Base-by-base conservation (phyloP, 1,140 invertebrate species). In the Sarcophaga peregrina region DNA sequence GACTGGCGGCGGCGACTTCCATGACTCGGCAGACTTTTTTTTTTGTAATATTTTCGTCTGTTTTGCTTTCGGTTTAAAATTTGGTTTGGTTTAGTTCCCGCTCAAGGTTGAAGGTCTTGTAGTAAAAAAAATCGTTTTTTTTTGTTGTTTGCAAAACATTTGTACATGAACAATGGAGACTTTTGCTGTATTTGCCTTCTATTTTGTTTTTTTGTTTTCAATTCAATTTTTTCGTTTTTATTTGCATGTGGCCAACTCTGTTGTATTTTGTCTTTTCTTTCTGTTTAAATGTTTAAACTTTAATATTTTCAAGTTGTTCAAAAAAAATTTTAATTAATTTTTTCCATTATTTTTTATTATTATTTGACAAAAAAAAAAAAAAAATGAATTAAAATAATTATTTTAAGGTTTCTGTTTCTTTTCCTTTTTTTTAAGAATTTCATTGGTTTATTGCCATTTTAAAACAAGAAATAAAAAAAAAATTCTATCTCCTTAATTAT, bases 21-120 rank as follows among this genome's bases (percentile, higher is more conserved):
- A 68, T 68, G 62, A 68, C 62, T 68, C n/a, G 17, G 17, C 62
- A 20, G 62, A 9, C 20, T 68, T 11, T 62, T n/a, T 58, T 58
- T 58, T 58, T n/a, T 6, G 4, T 2, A 2, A 37, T 37, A 2
- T 37, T 37, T 37, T 37, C 4, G 25, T 37, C 25, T 37, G 25
- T 37, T 37, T 37, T 37, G 25, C 25, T 37, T 37, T 37, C 25
- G 25, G 25, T 37, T 37, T 37, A 37, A 37, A 37, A 1, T 58
- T 58, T 58, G 54, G 54, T n/a, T 58, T 58, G 54, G 54, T 58
- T 58, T 58, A 13, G 54, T 58, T 68, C 62, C 62, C 20, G 10
- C 62, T 37, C 62, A 20, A 68, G 62, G 62, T 68, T 68, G 62
- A 68, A 68, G 62, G 62, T 68, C 62, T 68, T 68, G 62, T 68